A percentile compares a stretch with the other conserved stretches of the same genome.
These are phyloP conservation scores for Bothrops jararaca DNA, from an alignment of 2,113 vertebrate species.

Conservation along the genomic window DNA sequence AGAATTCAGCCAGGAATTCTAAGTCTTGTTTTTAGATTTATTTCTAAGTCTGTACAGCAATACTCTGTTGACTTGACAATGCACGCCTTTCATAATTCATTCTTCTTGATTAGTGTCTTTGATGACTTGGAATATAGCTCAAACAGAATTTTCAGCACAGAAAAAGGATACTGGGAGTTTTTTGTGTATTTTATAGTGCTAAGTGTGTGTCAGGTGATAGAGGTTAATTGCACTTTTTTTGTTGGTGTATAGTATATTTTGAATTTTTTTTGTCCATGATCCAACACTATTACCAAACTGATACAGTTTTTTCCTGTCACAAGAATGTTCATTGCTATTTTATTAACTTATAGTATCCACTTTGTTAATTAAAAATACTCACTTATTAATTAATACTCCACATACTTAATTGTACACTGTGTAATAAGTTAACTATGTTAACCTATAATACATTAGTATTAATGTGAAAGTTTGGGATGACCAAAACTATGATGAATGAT, in stretches of 20 bases:
- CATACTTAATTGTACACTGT: background rate
- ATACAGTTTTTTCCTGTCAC: background rate
- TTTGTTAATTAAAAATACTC: background rate
- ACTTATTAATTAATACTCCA: background rate
- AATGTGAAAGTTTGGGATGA: background rate
- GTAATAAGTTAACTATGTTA: background rate
- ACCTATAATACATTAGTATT: background rate
- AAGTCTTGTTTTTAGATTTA: constrained; percentile 42
- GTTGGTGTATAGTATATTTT: background rate
- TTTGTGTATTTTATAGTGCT: background rate
- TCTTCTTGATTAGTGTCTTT: constrained; percentile 39
- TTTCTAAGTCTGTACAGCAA: constrained; percentile 28
- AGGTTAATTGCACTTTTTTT: background rate
- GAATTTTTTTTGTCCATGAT: background rate
- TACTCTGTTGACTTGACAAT: constrained; percentile 32
- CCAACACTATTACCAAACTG: background rate
- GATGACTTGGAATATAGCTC: constrained; percentile 23
- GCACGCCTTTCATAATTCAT: constrained; percentile 23
- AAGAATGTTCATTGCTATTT: background rate
- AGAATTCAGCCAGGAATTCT: constrained; percentile 32
- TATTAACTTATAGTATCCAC: background rate
- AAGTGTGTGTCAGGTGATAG: constrained; percentile 4
- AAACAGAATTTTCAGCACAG: background rate
- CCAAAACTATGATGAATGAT: background rate
- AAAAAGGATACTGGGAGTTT: constrained; percentile 26